Base-by-base conservation (phyloP, 1,140 invertebrate genomes). In the Frieseomelitta varia region DNA sequence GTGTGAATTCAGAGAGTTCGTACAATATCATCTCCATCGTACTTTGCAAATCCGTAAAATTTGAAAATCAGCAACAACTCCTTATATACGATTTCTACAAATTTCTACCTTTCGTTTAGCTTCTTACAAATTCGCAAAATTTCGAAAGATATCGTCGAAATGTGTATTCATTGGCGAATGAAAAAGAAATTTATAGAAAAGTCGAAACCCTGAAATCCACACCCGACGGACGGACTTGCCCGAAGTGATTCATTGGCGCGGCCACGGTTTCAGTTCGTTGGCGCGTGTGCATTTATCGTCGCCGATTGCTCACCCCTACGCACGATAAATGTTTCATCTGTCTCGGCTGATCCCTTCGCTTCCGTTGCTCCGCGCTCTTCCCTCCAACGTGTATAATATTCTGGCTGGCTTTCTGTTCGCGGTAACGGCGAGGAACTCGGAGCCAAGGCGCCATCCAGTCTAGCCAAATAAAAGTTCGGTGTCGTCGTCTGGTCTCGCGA, bases 391-490 rank as follows among this genome's bases (percentile, higher is more conserved):
- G 30, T 17, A 84, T 84, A 84, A 79, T 63, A 79, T 47, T 55
- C 63, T 34, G n/a, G 21, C 47, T 69, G 15, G 27, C 17, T 34
- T 83, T 67, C 79, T 79, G 72, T 75, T 72, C 73, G 65, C 27
- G 30, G 53, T 81, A 81, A 87, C 77, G 85, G 79, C 34, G 86
- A 88, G 78, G 39, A 89, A 85, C 79, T 56, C 65, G 88, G 87
- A 88, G 88, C 88, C 85, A 69, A 30, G 85, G 88, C 86, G 90
- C 88, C 90, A 82, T 78, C 65, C 67, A 84, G 90, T 91, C 90
- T 91, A 91, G 90, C 89, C 90, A 90, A 91, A 91, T 91, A 91
- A 91, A 90, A 90, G 75, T 89, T 88, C 53, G 79, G 61, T 77
- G 86, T 81, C 86, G 84, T 85, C 86, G 78, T 71, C 82, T 78